A percentile compares a stretch with the other conserved stretches of the same genome.
Evolutionary conservation across 2,113 vertebrate species (phyloP).

Genomic region (Chamaetylas fuelleborni): DNA sequence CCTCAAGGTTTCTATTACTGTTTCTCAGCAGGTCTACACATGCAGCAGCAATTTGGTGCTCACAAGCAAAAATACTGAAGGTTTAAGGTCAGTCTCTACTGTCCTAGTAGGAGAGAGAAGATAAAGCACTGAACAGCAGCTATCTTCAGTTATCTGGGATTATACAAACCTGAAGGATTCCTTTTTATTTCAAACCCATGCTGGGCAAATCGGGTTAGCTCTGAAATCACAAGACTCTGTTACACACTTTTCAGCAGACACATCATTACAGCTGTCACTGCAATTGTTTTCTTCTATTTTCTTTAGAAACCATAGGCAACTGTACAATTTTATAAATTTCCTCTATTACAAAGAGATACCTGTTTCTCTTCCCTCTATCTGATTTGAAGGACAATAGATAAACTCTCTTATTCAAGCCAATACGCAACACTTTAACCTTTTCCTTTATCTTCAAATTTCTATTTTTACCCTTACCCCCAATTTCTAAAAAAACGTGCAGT

Average conservation of each 20-base stretch:
- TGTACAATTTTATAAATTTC: background rate
- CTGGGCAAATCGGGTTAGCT: background rate
- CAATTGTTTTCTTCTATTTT: constrained; percentile 21
- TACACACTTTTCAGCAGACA: background rate
- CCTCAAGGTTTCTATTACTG: constrained; percentile 10
- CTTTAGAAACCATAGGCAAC: background rate
- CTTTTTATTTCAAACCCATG: constrained; percentile 4
- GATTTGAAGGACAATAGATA: background rate
- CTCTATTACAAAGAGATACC: background rate
- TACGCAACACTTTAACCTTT: background rate
- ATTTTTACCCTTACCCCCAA: background rate
- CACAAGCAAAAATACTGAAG: constrained; percentile 20
- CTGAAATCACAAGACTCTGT: background rate
- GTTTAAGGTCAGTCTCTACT: background rate
- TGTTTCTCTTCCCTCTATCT: background rate
- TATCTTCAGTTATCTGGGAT: background rate
- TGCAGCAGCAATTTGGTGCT: background rate
- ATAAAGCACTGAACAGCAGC: background rate
- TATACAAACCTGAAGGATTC: background rate
- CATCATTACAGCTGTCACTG: background rate
- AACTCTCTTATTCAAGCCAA: background rate
- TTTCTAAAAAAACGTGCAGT: background rate
- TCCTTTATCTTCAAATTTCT: constrained; percentile 25
- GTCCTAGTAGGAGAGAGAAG: background rate
- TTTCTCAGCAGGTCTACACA: constrained; percentile 26